A percentile compares a stretch with the other conserved stretches of the same genome.
Conservation (phyloP, 2,113 vertebrate species). For the Acinonyx jubatus region DNA sequence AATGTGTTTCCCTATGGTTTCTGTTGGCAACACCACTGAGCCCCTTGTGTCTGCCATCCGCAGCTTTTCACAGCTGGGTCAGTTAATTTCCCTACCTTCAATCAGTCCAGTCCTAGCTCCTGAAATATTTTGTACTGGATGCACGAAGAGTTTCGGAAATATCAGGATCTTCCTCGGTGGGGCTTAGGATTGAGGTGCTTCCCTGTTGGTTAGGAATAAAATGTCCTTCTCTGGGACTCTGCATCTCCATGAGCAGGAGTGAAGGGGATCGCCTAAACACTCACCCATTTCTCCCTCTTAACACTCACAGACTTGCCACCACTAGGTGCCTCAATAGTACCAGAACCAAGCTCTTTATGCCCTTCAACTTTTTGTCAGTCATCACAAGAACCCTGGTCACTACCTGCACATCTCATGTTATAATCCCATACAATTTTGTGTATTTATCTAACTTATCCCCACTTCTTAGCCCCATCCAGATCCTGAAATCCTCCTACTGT, state of each 20-base stretch:
- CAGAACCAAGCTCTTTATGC: not conserved
- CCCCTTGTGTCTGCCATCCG: not conserved
- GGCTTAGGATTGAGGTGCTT: not conserved
- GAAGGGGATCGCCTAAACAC: not conserved
- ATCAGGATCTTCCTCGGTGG: slow-evolving; percentile 9
- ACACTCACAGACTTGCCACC: not conserved
- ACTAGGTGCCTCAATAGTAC: not conserved
- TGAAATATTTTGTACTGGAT: not conserved
- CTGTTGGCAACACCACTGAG: not conserved
- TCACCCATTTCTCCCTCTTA: not conserved
- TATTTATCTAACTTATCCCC: not conserved
- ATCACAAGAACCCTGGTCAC: not conserved
- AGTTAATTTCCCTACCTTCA: not conserved
- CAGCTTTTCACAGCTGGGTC: not conserved
- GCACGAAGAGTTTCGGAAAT: slow-evolving; percentile 21
- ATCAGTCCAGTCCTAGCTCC: not conserved
- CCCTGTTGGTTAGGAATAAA: not conserved
- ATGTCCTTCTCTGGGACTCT: not conserved
- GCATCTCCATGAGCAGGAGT: not conserved
- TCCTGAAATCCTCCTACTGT: slow-evolving; percentile 5
- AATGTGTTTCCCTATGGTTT: not conserved
- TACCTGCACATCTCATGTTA: not conserved
- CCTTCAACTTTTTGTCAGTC: not conserved
- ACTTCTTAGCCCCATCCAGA: not conserved
- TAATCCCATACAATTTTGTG: not conserved